These are phyloP conservation scores for Orycteropus afer DNA, from an alignment of 2,113 vertebrate species.

Conservation along the genomic window DNA sequence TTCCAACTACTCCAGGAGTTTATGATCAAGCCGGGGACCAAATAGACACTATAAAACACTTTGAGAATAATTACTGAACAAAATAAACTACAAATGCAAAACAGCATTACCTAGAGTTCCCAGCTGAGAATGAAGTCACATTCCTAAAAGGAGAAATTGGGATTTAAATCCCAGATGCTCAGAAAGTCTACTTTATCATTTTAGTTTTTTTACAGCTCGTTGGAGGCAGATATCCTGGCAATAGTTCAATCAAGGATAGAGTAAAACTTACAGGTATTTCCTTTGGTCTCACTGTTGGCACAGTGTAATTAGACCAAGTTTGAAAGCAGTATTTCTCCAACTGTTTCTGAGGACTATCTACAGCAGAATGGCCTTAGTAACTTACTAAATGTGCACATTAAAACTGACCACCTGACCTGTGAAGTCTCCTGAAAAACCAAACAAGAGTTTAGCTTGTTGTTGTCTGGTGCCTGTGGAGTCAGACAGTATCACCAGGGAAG, in stretches of 20 bases:
- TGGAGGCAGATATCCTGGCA: slow-evolving; percentile 38
- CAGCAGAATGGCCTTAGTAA: slow-evolving; percentile 18
- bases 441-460: background rate
- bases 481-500: no score
- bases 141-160: slow-evolving; percentile 33
- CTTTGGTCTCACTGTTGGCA: background rate
- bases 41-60: slow-evolving; percentile 44
- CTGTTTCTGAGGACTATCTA: background rate
- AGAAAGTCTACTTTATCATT: slow-evolving; percentile 38
- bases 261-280: background rate
- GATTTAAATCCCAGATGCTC: slow-evolving; percentile 43
- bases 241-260: background rate
- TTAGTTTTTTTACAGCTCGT: background rate
- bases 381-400: background rate
- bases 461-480: no score
- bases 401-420: background rate
- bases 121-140: background rate
- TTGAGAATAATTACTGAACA: slow-evolving; percentile 66
- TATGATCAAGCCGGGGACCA: slow-evolving; percentile 43
- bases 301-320: background rate
- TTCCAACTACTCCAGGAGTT: slow-evolving; percentile 40
- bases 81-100: slow-evolving; percentile 68
- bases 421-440: background rate
- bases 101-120: slow-evolving; percentile 18
- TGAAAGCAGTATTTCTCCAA: background rate